Conservation (phyloP, 53 echinoderm and acorn worm genomes). For the Mesocentrotus franciscanus region DNA sequence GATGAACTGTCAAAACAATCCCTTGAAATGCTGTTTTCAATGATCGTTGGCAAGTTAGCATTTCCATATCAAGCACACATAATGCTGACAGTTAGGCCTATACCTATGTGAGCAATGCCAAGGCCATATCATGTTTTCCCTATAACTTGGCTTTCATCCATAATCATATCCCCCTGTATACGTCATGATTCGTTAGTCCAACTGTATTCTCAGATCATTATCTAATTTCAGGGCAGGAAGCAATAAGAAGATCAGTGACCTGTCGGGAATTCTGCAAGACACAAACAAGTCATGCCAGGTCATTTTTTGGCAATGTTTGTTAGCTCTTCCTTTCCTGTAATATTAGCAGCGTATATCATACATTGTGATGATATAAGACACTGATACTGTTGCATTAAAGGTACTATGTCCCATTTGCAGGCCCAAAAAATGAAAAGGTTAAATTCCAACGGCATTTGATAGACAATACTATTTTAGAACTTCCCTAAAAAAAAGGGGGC, state of each 20-base stretch:
- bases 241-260: slow-evolving; percentile 19
- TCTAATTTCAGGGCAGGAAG: slow-evolving; percentile 18
- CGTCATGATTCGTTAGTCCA: slow-evolving; percentile 12
- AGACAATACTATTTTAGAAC: no score
- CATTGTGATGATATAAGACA: no score
- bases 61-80: not conserved
- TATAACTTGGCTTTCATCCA: slow-evolving; percentile 2
- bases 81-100: not conserved
- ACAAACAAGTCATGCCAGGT: not conserved
- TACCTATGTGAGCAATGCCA: not conserved
- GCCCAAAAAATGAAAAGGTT: no score
- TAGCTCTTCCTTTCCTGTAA: not conserved
- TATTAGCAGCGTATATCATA: not conserved
- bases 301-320: not conserved
- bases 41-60: no score
- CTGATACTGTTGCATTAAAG: no score
- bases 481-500: no score
- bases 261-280: not conserved
- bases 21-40: no score
- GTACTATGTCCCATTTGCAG: no score
- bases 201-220: slow-evolving; percentile 6
- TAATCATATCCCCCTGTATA: not conserved
- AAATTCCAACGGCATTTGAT: no score
- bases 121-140: not conserved
- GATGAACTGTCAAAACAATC: no score